phyloP scores from a whole-genome alignment of 53 echinoderm and acorn worm species.

The Arbacia lixula region DNA sequence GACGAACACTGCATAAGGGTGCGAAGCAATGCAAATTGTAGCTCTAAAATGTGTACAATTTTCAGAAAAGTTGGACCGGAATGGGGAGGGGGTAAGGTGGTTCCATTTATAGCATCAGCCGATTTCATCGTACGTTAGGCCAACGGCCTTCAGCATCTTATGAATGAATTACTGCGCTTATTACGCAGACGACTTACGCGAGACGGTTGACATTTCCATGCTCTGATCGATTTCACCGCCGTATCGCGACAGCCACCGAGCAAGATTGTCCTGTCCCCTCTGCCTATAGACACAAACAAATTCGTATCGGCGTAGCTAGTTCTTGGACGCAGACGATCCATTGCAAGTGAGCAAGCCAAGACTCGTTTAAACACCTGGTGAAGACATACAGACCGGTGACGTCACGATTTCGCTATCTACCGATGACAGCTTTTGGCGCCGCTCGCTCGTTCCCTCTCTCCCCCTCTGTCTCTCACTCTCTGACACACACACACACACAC shows the following conservation, averaged over 20 bases:
- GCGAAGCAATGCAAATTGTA: too few relatives aligned
- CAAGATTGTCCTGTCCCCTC: not conserved
- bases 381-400: conserved; percentile 54
- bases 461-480: too few relatives aligned
- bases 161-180: conserved; percentile 40
- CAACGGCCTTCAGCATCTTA: conserved; percentile 11
- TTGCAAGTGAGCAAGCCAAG: not conserved
- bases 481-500: too few relatives aligned
- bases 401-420: conserved; percentile 45
- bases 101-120: too few relatives aligned
- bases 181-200: conserved; percentile 46
- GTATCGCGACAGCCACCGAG: conserved; percentile 24
- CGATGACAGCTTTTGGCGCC: conserved; percentile 50
- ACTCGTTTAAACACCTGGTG: conserved; percentile 59
- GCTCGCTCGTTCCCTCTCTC: conserved; percentile 5
- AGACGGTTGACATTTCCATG: conserved; percentile 46
- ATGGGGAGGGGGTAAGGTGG: too few relatives aligned
- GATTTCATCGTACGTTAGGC: conserved; percentile 29
- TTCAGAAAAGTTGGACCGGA: too few relatives aligned
- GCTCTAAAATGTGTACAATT: too few relatives aligned
- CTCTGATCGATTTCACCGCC: conserved; percentile 44
- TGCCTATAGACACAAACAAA: conserved; percentile 17
- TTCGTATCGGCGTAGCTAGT: conserved; percentile 23
- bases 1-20: too few relatives aligned
- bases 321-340: conserved; percentile 6